Evolutionary conservation across 2,113 vertebrate species (phyloP).

Genomic region (Elachura formosa): DNA sequence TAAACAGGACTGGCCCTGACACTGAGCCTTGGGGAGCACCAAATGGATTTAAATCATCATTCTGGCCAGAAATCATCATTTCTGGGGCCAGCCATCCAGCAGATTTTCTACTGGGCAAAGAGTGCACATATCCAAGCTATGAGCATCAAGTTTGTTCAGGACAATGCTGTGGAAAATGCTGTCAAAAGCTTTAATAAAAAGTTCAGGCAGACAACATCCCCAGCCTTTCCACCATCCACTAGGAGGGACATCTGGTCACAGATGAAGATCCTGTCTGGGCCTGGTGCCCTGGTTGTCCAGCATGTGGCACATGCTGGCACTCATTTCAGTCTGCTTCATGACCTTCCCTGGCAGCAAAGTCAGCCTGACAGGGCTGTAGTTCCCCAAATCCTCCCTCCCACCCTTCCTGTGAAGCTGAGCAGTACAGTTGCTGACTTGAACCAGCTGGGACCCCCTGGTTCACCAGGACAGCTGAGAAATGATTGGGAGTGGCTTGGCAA

Average conservation of each 20-base stretch:
- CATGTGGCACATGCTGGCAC: not conserved
- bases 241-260: not conserved
- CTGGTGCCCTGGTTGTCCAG: not conserved
- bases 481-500: not conserved
- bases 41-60: not conserved
- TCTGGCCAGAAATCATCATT: not conserved
- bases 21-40: not conserved
- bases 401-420: not conserved
- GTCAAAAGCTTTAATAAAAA: not conserved
- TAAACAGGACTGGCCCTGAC: not conserved
- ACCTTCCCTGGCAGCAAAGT: not conserved
- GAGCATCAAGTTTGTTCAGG: not conserved
- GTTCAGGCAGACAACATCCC: not conserved
- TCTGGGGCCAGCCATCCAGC: not conserved
- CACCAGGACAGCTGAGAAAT: not conserved
- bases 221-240: not conserved
- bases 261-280: not conserved
- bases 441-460: not conserved
- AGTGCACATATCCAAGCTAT: not conserved
- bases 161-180: not conserved
- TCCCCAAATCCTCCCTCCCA: not conserved
- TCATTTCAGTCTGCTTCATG: not conserved
- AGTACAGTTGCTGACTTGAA: not conserved
- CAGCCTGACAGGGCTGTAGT: not conserved
- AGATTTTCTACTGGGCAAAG: not conserved